Conservation (phyloP, 1,140 invertebrate species). For the Drosophila ogumai region DNA sequence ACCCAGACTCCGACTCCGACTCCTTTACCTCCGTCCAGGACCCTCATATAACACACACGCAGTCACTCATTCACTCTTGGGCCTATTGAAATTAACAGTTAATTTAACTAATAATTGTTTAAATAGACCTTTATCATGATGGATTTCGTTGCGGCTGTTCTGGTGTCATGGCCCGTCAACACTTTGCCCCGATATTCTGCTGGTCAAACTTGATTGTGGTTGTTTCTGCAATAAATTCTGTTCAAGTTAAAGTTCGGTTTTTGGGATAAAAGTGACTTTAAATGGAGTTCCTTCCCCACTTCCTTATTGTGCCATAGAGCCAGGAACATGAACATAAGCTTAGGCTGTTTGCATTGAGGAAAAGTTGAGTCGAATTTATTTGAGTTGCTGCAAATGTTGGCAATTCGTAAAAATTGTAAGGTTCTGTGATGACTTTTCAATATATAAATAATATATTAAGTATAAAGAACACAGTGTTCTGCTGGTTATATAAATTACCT, state of each 20-base stretch:
- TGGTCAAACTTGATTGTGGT: constrained; percentile 23
- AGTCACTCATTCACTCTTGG: constrained; percentile 7
- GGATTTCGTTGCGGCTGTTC: constrained; percentile 34
- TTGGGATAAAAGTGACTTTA: background rate
- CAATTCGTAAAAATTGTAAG: background rate
- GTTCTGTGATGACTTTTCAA: background rate
- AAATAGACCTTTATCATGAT: constrained; percentile 65
- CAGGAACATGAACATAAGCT: background rate
- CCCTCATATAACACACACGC: constrained; percentile 50
- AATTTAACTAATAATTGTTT: constrained; percentile 80
- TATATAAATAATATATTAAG: too few species aligned
- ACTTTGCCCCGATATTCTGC: constrained; percentile 53
- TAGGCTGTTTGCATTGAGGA: background rate
- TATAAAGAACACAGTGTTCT: too few species aligned
- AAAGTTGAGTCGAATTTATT: background rate
- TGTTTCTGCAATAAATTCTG: constrained; percentile 10
- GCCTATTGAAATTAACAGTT: constrained; percentile 75
- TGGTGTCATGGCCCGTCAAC: constrained; percentile 67
- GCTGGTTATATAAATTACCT: too few species aligned
- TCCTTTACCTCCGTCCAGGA: constrained; percentile 27
- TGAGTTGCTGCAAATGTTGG: background rate
- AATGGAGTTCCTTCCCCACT: background rate
- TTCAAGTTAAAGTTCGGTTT: constrained; percentile 19
- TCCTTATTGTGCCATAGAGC: too few species aligned
- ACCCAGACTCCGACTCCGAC: background rate